Base-by-base conservation (phyloP, 2,113 vertebrate genomes). In the Podiceps cristatus region DNA sequence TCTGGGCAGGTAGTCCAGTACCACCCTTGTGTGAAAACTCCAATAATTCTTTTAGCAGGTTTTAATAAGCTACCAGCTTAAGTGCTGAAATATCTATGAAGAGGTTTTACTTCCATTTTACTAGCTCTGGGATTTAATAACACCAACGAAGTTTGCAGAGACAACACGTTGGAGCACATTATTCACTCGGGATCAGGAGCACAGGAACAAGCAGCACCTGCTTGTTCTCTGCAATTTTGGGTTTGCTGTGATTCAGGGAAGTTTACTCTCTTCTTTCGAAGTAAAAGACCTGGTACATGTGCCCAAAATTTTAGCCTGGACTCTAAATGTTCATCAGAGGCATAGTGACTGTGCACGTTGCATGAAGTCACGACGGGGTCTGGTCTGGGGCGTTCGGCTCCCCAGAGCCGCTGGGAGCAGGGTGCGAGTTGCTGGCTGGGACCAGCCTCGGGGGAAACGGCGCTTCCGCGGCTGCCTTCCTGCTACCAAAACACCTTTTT, bases 141-240 rank as follows among this genome's bases (percentile, higher is more conserved):
- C 45, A 18, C 13, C 0, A 0, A 47, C 10, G 53, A 37, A 33
- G 67, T 49, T 56, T 67, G 47, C 67, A 56, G 60, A 42, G 73
- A 33, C 35, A 55, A 31, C 29, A 7, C 3, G 9, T 50, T 9
- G 6, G 66, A 73, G 77, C 5, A 2, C 31, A 37, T 56, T 14
- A 4, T n/a, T 45, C 42, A 3, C 53, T 25, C 2, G 4, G 58
- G 37, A 31, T 27, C 28, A 9, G 53, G 35, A 68, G 68, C 23
- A 9, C 59, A 4, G 33, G 47, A 33, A 18, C 6, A 7, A 14
- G 18, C 22, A 9, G 18, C 1, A 0, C 3, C 1, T 18, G 12
- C 37, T 18, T 25, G 18, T n/a, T 53, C 45, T 45, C 44, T 31
- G 35, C 29, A 10, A 1, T 24, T 60, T 35, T 25, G 10, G 27